Evolutionary conservation across 2,113 vertebrate species (phyloP), one percentile per base, ranked within the genome.

Genomic region (Perca fluviatilis): DNA sequence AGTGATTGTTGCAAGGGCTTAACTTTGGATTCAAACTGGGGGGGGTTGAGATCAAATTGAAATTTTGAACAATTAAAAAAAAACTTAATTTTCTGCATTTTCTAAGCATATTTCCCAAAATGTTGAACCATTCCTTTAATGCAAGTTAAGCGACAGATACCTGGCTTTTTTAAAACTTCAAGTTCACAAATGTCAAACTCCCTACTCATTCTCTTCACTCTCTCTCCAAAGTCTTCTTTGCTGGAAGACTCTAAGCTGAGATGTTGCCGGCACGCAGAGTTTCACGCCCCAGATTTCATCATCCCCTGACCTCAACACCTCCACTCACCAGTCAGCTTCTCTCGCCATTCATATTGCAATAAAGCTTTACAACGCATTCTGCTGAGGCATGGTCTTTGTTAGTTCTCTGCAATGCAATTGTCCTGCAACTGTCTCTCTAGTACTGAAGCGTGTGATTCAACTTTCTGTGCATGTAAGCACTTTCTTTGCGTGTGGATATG

Each of bases 361-460:
- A 57, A 80, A 83, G 75, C 64, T 60, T 79, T 56, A 58, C 33
- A 27, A 49, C 8, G 19, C 50, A 77, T 81, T 82, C 69, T 82
- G 70, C 83, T 62, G 77, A 90, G 75, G 62, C 70, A 54, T 19
- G 16, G 19, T 27, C 53, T 76, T 88, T 79, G 74, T 80, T 79
- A 70, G 68, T 74, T 84, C 89, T 61, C 74, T 85, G 86, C 62
- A 70, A 49, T 74, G 77, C 79, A 82, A 87, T 19, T 70, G 78
- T 78, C 74, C 43, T 74, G 33, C 46, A 82, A 77, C 68, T 63
- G 27, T 81, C 68, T 80, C 83, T 65, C 70, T 65, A 23, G 50
- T 53, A 65, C 74, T 66, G 40, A 71, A 79, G 51, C 0, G 9
- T 67, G 75, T 58, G 62, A 81, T 77, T 76, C 6, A 68, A 79